Evolutionary conservation across 2,888 invertebrate species (phyloP), one percentile per base, ranked within the genome.

Genomic region (Phrixothrix hirtus): DNA sequence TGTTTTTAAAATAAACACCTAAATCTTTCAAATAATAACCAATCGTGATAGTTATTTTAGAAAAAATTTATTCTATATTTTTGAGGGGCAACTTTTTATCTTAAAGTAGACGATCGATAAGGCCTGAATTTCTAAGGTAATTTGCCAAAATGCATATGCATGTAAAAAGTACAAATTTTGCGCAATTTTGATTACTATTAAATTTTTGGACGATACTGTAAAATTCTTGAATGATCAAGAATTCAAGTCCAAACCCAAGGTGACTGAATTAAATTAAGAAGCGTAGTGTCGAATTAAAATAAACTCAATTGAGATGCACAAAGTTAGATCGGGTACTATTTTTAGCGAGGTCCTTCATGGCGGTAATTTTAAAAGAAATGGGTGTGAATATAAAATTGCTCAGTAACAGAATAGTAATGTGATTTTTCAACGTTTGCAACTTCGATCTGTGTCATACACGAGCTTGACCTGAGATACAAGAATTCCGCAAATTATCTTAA

Each of bases 361-460:
- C 15, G 31, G 16, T 21, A 30, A 47, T 17, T 39, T 21, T 12
- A 27, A 47, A 41, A 31, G 17, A 16, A 10, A 32, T 44, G 35
- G 47, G 47, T 27, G 47, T 39, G 47, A 39, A 47, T 35, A 13
- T 34, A 21, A 47, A 47, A 39, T 47, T 26, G 14, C 26, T 17
- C 27, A 31, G 21, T 35, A 47, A 39, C 39, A 31, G 47, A 47
- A 47, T 47, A 26, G 39, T 21, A 47, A 47, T 39, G 38, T 13
- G 39, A 39, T 37, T 39, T 47, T 32, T 38, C 32, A 47, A 47
- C 45, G 37, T 45, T 15, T 17, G 30, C 37, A 37, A 30, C n/a
- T 32, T 10, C 11, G 30, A 45, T 45, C 39, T 47, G 14, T 39
- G 47, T 47, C 47, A 47, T 35, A 47, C 47, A 47, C 47, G 47